phyloP scores from a whole-genome alignment of 2,113 vertebrate species.

The Centropus unirufus region DNA sequence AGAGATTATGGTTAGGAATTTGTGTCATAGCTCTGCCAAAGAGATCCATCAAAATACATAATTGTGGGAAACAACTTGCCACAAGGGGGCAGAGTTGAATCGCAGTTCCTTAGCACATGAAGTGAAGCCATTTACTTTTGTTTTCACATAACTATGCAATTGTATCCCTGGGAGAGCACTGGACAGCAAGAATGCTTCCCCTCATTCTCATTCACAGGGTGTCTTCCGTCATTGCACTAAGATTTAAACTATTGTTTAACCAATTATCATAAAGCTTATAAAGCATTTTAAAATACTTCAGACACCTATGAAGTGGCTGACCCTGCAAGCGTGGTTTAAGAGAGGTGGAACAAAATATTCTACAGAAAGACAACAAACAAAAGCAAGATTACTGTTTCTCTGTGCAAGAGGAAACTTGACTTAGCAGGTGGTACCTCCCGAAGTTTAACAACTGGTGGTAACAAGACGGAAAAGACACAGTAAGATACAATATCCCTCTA shows the following conservation, averaged over 20 bases:
- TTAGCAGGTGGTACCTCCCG: neutral
- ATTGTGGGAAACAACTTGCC: neutral
- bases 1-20: neutral
- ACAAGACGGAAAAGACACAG: neutral
- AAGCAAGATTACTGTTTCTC: neutral
- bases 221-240: neutral
- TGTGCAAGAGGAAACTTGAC: neutral
- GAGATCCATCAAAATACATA: neutral
- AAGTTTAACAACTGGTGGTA: neutral
- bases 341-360: neutral
- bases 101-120: neutral
- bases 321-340: neutral
- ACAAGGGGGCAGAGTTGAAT: constrained; percentile 73
- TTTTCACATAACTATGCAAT: constrained; percentile 42
- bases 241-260: constrained; percentile 2
- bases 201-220: constrained; percentile 48
- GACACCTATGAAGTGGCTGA: neutral
- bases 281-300: neutral
- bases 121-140: constrained; percentile 34
- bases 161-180: constrained; percentile 34
- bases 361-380: neutral
- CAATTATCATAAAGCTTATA: neutral
- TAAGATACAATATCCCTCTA: neutral
- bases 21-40: neutral
- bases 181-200: constrained; percentile 53